These are phyloP conservation scores for Drosophila carrolli DNA, from an alignment of 1,140 invertebrate genomes.

Conservation along the genomic window DNA sequence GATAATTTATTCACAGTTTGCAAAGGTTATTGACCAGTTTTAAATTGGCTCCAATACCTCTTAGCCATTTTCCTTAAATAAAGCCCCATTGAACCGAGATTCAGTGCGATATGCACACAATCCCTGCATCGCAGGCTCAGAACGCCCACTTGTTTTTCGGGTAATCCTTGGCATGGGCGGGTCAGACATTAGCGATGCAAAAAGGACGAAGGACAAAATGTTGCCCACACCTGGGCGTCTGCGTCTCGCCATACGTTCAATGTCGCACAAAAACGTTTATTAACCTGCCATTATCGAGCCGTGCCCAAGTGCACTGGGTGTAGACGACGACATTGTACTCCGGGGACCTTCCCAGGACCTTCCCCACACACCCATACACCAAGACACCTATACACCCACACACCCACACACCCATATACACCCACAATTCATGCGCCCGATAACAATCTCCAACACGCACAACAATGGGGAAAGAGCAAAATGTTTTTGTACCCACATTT, in stretches of 20 bases:
- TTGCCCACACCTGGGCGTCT: slow-evolving; percentile 22
- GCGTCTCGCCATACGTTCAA: slow-evolving; percentile 47
- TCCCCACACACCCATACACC: neutral
- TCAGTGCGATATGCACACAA: slow-evolving; percentile 18
- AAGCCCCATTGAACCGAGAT: slow-evolving; percentile 41
- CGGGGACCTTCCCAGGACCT: slow-evolving; percentile 25
- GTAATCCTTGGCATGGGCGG: slow-evolving; percentile 4
- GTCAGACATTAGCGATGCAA: slow-evolving; percentile 35
- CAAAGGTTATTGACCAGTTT: neutral
- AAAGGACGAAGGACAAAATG: slow-evolving; percentile 13
- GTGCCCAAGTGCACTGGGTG: slow-evolving; percentile 47
- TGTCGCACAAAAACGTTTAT: slow-evolving; percentile 73
- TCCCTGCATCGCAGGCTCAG: slow-evolving; percentile 16
- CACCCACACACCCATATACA: slow-evolving; percentile 6
- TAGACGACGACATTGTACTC: slow-evolving; percentile 49
- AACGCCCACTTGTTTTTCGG: slow-evolving; percentile 22
- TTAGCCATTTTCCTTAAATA: slow-evolving; percentile 11
- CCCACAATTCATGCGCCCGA: slow-evolving; percentile 62
- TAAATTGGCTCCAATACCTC: neutral
- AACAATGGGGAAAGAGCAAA: slow-evolving; percentile 45
- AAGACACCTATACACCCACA: neutral
- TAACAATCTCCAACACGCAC: slow-evolving; percentile 73
- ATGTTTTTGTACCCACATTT: slow-evolving; percentile 22
- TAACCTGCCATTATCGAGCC: slow-evolving; percentile 73
- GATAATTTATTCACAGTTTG: neutral